Evolutionary conservation across 2,888 invertebrate species (phyloP), one percentile per base, ranked within the genome.

Genomic region (Drosophila neonasuta): DNA sequence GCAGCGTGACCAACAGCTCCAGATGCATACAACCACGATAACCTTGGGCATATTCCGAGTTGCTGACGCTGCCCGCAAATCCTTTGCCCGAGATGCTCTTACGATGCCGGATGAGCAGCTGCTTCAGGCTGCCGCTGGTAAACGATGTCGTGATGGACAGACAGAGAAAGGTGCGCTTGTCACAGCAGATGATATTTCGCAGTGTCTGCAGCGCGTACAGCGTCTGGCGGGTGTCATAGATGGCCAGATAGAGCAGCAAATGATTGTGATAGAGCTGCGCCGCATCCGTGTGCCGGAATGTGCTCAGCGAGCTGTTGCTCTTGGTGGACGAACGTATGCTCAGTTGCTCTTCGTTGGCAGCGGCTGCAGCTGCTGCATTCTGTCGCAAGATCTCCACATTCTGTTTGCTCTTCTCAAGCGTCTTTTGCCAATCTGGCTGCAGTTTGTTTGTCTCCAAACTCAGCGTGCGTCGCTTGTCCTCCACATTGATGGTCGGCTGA

Each of bases 1-100:
- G 95, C 44, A 96, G 92, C 1, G 95, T 93, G 65, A 95, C 92
- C 34, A 97, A 91, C 10, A 96, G 93, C 90, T 97, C 97, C 57
- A 97, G 91, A 80, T 96, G 95, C 94, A 96, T 96, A 87, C 94
- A 95, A 36, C 95, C 95, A 13, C 95, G 92, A 87, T 94, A 95
- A 61, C 93, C 93, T 48, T 94, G 94, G 41, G 94, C 91, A 73
- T 94, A 93, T 79, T 95, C 95, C 0, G 92, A 92, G 57, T 91
- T 92, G 13, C 90, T 91, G 8, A 94, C 90, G 42, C 94, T 94
- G 1, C 94, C 94, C 7, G 91, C 91, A 81, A 94, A 95, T 13
- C 93, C 93, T 74, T 93, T 91, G 8, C 94, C 97, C 60, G 96
- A 93, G 34, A 97, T 93, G 55, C 96, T 95, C 82, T 96, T 95